Base-by-base conservation (phyloP, 2,113 vertebrate species). In the Ramphastos sulfuratus region DNA sequence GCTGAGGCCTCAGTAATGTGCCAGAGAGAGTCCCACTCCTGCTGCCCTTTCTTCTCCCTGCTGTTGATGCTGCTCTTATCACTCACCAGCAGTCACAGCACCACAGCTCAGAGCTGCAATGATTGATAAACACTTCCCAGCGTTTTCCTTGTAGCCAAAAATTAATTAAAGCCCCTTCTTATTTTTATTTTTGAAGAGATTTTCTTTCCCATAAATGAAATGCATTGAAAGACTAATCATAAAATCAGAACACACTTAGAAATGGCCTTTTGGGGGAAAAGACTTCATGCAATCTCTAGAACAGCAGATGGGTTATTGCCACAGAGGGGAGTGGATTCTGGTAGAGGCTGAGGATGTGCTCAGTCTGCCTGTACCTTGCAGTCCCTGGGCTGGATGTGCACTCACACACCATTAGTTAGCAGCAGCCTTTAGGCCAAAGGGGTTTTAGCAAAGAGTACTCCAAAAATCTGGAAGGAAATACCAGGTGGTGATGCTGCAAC, bases 201-300 rank as follows among this genome's bases (percentile, higher is more conserved):
- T 50, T 82, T 72, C 66, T 93, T 78, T 71, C 82, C 79, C 75
- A 63, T 92, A 87, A 81, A 94, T 90, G 67, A 91, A 95, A 90
- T 50, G 72, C 84, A 87, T 48, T 80, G 70, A 89, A 72, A 87
- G 81, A 59, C 15, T 85, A 84, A 90, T 90, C 61, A 75, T 37
- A 83, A 64, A 67, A 94, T 92, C 85, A 85, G 79, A 90, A 52
- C 84, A 60, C 6, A 15, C 60, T 77, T 80, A 69, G 64, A 67
- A 89, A 85, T 21, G 44, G 75, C 56, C 75, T 96, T 96, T 82
- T 56, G 56, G 58, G 71, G 71, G 60, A 55, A 58, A 39, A 42
- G 84, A 67, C 67, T 82, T 70, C 27, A 35, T 27, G 4, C 56
- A 91, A 60, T 82, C 91, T 91, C 25, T 8, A 66, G 78, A 12